A percentile compares a stretch with the other conserved stretches of the same genome.
phyloP scores from a whole-genome alignment of 2,888 invertebrate species.

The Plagiodera versicolora region DNA sequence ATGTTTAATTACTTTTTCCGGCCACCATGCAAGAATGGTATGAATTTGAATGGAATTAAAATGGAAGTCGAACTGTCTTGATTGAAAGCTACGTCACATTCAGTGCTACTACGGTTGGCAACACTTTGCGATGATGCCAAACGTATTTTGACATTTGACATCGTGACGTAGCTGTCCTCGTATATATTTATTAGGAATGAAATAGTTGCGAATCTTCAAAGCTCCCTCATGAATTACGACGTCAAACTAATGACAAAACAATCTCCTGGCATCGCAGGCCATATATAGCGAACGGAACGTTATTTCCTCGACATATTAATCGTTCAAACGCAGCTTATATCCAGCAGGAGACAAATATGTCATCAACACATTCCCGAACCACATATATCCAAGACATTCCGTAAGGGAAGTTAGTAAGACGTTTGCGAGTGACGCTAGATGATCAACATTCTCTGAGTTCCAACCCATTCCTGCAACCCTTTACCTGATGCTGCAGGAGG shows the following conservation, averaged over 20 bases:
- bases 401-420: conserved; percentile 48
- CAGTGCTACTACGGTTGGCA: no score
- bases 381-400: conserved; percentile 50
- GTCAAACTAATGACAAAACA: not conserved
- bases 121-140: no score
- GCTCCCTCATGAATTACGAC: not conserved
- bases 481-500: conserved; percentile 29
- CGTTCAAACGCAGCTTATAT: conserved; percentile 34
- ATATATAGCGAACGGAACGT: conserved; percentile 24
- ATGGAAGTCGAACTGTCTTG: not conserved
- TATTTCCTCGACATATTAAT: conserved; percentile 36
- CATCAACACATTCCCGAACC: conserved; percentile 51
- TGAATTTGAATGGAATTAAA: not conserved
- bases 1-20: conserved; percentile 19
- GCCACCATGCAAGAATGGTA: conserved; percentile 5
- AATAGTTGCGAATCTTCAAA: no score
- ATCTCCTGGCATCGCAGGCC: not conserved
- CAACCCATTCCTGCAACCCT: conserved; percentile 51
- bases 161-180: no score
- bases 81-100: not conserved
- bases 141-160: no score
- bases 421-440: conserved; percentile 51
- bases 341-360: conserved; percentile 48
- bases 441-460: conserved; percentile 53
- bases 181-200: no score